Percentiles rank a stretch among this genome's conserved stretches.
These are phyloP conservation scores for Bradysia coprophila DNA, from an alignment of 1,140 invertebrate species.

Conservation along the genomic window DNA sequence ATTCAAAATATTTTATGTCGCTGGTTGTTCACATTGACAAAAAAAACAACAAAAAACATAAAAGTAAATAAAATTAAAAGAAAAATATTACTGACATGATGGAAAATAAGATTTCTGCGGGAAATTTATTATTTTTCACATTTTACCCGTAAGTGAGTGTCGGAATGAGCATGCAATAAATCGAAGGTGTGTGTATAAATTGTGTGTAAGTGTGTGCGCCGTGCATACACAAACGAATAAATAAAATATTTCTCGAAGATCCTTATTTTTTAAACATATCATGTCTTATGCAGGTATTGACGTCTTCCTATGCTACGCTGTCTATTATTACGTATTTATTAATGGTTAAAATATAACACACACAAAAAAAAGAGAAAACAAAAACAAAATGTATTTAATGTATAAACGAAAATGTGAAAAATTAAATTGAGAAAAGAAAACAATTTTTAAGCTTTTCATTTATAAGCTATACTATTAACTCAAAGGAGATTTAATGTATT, in stretches of 20 bases:
- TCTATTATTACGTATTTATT: slow-evolving; percentile 11
- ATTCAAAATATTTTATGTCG: too few species aligned
- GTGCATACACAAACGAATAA: background rate
- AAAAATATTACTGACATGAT: background rate
- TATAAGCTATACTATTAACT: background rate
- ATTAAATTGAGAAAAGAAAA: background rate
- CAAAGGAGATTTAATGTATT: background rate
- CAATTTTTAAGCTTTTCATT: background rate
- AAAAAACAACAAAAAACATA: too few species aligned
- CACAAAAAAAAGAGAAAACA: background rate
- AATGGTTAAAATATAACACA: background rate
- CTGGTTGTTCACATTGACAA: too few species aligned
- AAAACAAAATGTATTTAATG: background rate
- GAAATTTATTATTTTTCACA: too few species aligned
- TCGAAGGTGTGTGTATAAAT: background rate
- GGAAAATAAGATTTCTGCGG: background rate
- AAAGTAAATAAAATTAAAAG: too few species aligned
- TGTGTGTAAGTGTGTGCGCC: background rate
- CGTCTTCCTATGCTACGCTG: slow-evolving; percentile 27
- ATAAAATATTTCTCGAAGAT: background rate
- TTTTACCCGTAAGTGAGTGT: background rate
- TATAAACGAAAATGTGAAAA: background rate
- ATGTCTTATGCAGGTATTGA: slow-evolving; percentile 28
- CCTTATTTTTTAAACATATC: slow-evolving; percentile 9
- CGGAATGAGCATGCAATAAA: background rate